Conservation (phyloP, 2,113 vertebrate species). For the Amphilophus citrinellus region DNA sequence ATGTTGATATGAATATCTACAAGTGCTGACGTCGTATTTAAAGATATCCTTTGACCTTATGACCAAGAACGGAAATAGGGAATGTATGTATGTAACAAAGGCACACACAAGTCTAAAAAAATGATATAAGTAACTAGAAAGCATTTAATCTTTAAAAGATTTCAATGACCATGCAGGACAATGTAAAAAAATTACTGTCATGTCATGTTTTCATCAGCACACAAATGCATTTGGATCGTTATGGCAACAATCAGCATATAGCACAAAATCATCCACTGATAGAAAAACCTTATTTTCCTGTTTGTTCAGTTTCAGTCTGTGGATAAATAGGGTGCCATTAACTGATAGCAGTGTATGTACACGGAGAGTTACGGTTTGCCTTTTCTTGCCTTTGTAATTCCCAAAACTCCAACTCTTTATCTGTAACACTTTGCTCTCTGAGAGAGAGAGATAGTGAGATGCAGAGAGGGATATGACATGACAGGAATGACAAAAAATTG, state of each 20-base stretch:
- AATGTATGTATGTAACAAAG: background rate
- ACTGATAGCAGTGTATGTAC: conserved; percentile 2
- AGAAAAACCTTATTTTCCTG: background rate
- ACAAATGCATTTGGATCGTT: background rate
- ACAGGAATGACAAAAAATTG: conserved; percentile 23
- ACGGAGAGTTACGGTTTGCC: background rate
- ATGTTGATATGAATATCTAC: background rate
- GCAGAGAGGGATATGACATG: conserved; percentile 1
- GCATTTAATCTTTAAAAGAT: background rate
- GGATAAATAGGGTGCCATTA: conserved; percentile 5
- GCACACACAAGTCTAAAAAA: background rate
- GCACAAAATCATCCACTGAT: background rate
- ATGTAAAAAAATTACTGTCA: background rate
- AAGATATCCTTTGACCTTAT: background rate
- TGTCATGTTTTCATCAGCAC: background rate
- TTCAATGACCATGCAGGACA: background rate
- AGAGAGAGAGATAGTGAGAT: conserved; percentile 7
- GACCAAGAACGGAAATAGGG: background rate
- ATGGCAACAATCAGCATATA: background rate
- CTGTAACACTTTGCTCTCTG: conserved; percentile 24
- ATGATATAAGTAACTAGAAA: background rate
- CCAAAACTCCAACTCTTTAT: conserved; percentile 25
- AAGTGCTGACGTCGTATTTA: background rate
- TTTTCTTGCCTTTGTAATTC: conserved; percentile 15
- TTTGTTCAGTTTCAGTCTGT: conserved; percentile 9